Percentiles rank a stretch among this genome's conserved stretches.
Conservation (phyloP, 2,888 invertebrate species). For the Cepaea hortensis region DNA sequence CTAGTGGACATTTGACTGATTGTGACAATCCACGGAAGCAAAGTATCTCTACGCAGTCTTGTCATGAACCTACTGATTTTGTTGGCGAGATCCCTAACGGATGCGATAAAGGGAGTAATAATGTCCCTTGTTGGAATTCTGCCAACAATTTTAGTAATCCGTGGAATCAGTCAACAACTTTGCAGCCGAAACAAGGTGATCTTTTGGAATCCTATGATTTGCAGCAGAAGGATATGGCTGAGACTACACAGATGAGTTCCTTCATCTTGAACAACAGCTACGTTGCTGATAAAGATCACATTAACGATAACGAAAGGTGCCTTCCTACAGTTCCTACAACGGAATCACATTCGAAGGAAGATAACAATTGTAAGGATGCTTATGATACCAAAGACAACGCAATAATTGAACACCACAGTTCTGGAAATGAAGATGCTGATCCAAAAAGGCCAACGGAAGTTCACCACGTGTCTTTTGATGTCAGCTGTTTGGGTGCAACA, state of each 20-base stretch:
- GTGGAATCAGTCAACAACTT: too few species aligned
- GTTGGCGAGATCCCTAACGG: too few species aligned
- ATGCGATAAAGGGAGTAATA: too few species aligned
- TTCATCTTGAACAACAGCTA: not conserved
- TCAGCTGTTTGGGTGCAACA: not conserved
- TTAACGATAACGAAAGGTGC: not conserved
- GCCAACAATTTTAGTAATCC: too few species aligned
- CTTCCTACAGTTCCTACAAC: too few species aligned
- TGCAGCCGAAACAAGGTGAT: too few species aligned
- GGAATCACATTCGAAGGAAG: too few species aligned
- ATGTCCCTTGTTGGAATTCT: too few species aligned
- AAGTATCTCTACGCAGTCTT: too few species aligned
- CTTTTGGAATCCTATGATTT: not conserved
- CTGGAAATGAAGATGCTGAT: not conserved
- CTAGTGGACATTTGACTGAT: not conserved
- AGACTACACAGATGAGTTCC: not conserved
- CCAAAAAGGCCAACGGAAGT: too few species aligned
- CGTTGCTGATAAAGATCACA: not conserved
- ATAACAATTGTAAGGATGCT: not conserved
- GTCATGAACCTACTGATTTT: too few species aligned
- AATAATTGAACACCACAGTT: not conserved
- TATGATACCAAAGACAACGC: not conserved
- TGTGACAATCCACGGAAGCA: not conserved
- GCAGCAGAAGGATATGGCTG: not conserved
- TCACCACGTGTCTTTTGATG: slow-evolving; percentile 4